Evolutionary conservation across 2,797 vertebrate genomes (phyloP).

Genomic region (Amazonetta brasiliensis): DNA sequence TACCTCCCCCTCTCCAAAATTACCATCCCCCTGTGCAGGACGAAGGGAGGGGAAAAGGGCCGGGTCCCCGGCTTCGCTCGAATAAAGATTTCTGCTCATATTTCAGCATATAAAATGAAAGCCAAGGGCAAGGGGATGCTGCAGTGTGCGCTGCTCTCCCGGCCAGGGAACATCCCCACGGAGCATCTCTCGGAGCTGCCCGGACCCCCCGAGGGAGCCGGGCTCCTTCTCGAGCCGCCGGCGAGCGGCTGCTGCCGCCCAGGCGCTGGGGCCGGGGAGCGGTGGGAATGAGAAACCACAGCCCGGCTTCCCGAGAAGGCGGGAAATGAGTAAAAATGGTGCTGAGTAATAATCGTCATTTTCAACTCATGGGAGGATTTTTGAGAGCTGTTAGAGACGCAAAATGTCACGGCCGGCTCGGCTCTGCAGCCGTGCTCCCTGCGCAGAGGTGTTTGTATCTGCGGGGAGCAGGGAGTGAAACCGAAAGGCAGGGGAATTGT

Average conservation of each 20-base stretch:
- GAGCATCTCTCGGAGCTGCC: not conserved
- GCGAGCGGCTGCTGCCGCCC: not conserved
- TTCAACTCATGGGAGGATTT: conserved; percentile 4
- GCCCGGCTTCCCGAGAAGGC: conserved; percentile 22
- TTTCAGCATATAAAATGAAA: not conserved
- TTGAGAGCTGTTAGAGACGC: not conserved
- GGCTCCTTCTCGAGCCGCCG: not conserved
- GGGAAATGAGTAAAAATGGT: conserved; percentile 62
- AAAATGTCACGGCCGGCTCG: not conserved
- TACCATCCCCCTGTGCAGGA: not conserved
- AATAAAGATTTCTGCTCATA: not conserved
- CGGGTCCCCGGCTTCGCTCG: not conserved
- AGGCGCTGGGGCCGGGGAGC: not conserved
- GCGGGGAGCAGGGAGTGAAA: not conserved
- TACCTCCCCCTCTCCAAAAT: fast-evolving
- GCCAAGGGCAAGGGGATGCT: not conserved
- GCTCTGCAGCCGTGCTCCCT: not conserved
- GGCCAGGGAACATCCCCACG: not conserved
- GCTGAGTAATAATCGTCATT: conserved; percentile 42
- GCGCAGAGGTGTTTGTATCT: not conserved
- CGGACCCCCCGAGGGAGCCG: not conserved
- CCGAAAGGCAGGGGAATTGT: not conserved
- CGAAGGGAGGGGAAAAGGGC: not conserved
- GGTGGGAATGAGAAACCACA: not conserved
- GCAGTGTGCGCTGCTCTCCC: not conserved